Conservation (phyloP, 2,888 invertebrate species). For the Dryomyza anilis region DNA sequence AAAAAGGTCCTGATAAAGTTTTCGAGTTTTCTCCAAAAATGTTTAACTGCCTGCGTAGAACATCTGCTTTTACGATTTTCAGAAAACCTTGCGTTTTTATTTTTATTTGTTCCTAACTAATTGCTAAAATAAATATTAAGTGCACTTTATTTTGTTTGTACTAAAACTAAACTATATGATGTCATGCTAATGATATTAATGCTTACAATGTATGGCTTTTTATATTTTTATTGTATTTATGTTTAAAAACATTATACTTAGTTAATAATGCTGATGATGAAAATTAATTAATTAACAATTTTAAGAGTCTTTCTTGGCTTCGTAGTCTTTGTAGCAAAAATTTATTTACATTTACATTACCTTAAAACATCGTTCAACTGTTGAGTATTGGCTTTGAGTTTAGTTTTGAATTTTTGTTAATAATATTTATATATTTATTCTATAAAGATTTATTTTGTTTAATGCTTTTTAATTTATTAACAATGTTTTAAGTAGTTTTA, state of each 20-base stretch:
- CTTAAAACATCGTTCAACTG: not conserved
- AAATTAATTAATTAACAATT: constrained; percentile 4
- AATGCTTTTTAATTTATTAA: no score
- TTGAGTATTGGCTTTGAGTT: constrained; percentile 6
- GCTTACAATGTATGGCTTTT: constrained; percentile 55
- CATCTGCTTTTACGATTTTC: not conserved
- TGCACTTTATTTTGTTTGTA: constrained; percentile 37
- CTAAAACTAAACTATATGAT: no score
- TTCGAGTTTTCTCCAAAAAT: not conserved
- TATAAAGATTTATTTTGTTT: no score
- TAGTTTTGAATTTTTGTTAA: no score
- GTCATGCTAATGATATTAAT: no score
- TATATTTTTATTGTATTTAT: constrained; percentile 30
- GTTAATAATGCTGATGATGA: constrained; percentile 25
- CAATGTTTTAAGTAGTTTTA: no score
- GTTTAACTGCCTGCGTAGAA: not conserved
- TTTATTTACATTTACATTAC: not conserved
- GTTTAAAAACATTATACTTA: constrained; percentile 18
- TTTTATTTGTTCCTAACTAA: not conserved
- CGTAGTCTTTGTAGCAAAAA: constrained; percentile 50
- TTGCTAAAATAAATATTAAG: constrained; percentile 40
- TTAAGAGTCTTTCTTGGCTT: constrained; percentile 61
- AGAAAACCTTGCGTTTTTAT: not conserved
- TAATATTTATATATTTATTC: no score
- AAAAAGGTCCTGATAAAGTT: no score